phyloP scores from a whole-genome alignment of 1,140 invertebrate species.

The Dreissena polymorpha region DNA sequence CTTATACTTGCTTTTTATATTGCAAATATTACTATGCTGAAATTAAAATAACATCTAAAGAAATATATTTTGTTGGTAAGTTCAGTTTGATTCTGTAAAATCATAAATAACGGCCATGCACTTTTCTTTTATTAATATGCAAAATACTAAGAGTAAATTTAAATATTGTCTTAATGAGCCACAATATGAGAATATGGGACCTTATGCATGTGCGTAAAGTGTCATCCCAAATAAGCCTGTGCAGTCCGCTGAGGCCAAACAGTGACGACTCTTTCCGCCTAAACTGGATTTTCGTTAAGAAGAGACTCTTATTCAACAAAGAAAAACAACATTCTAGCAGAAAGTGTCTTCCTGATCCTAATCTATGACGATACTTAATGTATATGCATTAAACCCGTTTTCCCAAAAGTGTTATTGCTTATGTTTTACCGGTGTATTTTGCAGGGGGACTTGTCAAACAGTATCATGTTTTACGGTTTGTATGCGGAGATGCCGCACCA shows the following conservation, averaged over 20 bases:
- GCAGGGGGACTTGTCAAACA: constrained; percentile 48
- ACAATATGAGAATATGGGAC: too few species aligned
- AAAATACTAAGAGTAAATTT: too few species aligned
- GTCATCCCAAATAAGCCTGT: too few species aligned
- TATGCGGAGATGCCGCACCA: constrained; percentile 26
- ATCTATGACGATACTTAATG: background rate
- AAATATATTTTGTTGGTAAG: background rate
- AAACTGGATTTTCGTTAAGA: background rate
- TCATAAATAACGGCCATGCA: background rate
- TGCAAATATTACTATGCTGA: background rate
- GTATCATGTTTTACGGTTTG: constrained; percentile 49
- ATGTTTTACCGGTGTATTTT: background rate
- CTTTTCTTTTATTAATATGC: too few species aligned
- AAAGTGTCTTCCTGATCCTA: background rate
- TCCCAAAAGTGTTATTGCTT: background rate
- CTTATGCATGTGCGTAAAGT: too few species aligned
- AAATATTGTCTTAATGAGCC: too few species aligned
- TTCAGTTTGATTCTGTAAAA: background rate
- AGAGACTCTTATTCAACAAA: too few species aligned
- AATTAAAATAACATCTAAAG: background rate
- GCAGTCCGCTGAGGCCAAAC: background rate
- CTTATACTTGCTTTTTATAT: background rate
- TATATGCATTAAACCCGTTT: background rate
- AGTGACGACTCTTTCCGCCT: background rate
- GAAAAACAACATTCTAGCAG: background rate